Base-by-base conservation (phyloP, 2,888 invertebrate genomes). In the Melanostoma scalare region DNA sequence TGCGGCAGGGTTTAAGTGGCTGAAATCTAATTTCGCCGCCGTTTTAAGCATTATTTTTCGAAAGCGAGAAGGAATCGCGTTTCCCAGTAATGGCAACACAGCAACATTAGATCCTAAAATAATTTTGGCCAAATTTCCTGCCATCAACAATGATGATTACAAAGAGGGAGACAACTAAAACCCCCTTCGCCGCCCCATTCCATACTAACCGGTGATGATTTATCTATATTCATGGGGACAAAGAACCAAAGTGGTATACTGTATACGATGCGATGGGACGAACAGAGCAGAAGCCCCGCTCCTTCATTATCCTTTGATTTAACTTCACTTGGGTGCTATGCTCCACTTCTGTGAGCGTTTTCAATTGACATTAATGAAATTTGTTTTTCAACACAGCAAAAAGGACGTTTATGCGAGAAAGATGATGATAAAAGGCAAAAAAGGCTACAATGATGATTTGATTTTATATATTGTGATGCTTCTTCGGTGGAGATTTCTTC, bases 61-160 rank as follows among this genome's bases (percentile, higher is more conserved):
- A 48, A 48, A 61, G 46, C 36, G 35, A 60, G n/a, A 44, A 35
- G 10, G 44, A 60, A 60, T 35, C 2, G 33, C 33, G 2, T 58
- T 42, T 58, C 31, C 36, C 4, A 48, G 61, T 48, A 36, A 61
- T 61, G 30, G 38, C 48, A 30, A 9, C 44, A 56, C 76, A 76
- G 46, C 67, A 63, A 68, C 58, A 79, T 65, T 38, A 71, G 79
- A 84, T 79, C 67, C 71, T 75, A 44, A 74, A 79, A 84, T 84
- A 84, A 84, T 84, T 84, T 84, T 74, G 65, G 79, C 65, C 79
- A 79, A 84, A 84, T 84, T 84, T 84, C 79, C 84, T 84, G 74
- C 79, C 74, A 67, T 69, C 84, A 84, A 79, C 68, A 79, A 79
- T 75, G 74, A 75, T 75, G 84, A 79, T 75, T 71, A 78, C 65